Conservation (phyloP, 2,797 vertebrate species). For the Karalla daura region DNA sequence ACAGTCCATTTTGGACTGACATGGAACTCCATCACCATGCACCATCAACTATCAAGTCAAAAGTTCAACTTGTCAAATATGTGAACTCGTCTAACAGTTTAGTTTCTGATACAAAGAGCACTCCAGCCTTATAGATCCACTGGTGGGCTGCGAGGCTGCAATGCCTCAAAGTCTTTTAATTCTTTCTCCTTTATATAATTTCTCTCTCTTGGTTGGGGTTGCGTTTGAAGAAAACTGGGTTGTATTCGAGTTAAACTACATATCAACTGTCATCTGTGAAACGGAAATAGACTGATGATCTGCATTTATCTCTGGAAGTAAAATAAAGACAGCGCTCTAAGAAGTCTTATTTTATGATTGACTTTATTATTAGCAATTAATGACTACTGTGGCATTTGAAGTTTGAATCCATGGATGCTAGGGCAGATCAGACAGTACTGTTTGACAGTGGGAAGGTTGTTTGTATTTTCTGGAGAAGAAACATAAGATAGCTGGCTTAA, state of each 20-base stretch:
- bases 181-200: not conserved
- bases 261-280: not conserved
- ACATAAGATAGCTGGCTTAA: constrained; percentile 7
- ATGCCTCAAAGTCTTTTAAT: not conserved
- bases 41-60: not conserved
- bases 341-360: not conserved
- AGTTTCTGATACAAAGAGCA: not conserved
- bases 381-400: not conserved
- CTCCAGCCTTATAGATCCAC: not conserved
- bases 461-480: constrained; percentile 8
- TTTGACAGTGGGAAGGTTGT: not conserved
- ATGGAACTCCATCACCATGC: not conserved
- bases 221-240: not conserved
- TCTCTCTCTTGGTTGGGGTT: not conserved
- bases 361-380: not conserved
- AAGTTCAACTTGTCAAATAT: not conserved
- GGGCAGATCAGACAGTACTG: not conserved
- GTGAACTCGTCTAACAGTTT: not conserved
- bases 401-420: not conserved
- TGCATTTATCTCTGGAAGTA: constrained; percentile 8
- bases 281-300: not conserved
- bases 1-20: no score
- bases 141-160: not conserved
- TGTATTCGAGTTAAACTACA: not conserved
- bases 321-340: not conserved